Base-by-base conservation (phyloP, 2,888 invertebrate species). In the Oligia fasciuncula region DNA sequence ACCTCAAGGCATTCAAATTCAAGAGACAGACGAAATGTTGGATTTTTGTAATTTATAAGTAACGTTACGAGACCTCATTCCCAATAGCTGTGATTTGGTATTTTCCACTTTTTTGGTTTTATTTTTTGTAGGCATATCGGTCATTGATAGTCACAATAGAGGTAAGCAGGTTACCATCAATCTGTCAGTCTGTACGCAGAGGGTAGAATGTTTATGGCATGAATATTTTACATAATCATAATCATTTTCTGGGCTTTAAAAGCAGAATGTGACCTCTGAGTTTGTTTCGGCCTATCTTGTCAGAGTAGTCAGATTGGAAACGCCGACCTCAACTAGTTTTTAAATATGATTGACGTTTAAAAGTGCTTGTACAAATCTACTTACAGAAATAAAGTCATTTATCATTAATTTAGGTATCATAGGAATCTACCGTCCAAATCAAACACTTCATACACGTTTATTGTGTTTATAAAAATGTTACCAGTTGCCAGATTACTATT, bases 11-110 rank as follows among this genome's bases (percentile, higher is more conserved):
- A 76, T 78, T 63, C 60, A 29, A 60, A 60, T 60, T 86, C 40
- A 78, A 73, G 75, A 84, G 79, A 82, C 79, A 82, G 80, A 87
- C 81, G 70, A 86, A 79, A 83, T 81, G 62, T 65, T 40, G 46
- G 70, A 62, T 86, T 72, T 71, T 60, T 81, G 51, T 71, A 78
- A 83, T 79, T 79, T 73, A 72, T 79, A 82, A 83, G 76, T 86
- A 88, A 78, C 87, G 87, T 83, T 89, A 86, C 43, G 70, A 87
- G 81, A 86, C 81, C 83, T 75, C 84, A 85, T 84, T 85, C 76
- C 40, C 29, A 71, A 65, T 60, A 66, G 46, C 77, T 68, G 65
- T 62, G 62, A 77, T 74, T 84, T 76, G 77, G 78, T 76, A 73
- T 79, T 78, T 80, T 78, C 81, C 73, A 84, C 80, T 82, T 85